Evolutionary conservation across 35 echinoderm and acorn worm genomes (phyloP), one percentile per base, ranked within the genome.

Genomic region (Amphiura filiformis): DNA sequence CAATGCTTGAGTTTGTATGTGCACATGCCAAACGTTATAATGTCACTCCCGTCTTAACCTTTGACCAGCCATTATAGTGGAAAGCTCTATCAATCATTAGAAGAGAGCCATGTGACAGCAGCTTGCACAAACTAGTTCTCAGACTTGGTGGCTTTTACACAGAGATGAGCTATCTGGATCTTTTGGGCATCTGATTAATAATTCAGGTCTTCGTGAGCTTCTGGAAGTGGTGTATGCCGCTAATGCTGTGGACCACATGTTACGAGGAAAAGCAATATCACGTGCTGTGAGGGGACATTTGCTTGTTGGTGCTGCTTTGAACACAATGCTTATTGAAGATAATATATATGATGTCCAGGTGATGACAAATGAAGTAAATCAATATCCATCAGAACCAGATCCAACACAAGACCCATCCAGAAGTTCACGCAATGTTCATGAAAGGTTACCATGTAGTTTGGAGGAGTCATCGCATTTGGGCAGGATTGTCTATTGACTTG

Each of bases 51-150:
- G 38, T 95, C 9, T 13, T 91, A 31, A 91, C 89, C 41, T 89
- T 89, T 80, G 87, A 94, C 57, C 88, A 94, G 44, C 93, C 93
- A 33, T 42, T 91, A 0, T 91, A 37, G 57, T 94, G 88, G 93
- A 91, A 94, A 79, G 84, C 93, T 31, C 5, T 85, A 42, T 40
- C 42, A 76, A 86, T 94, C 40, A 86, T 37, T 76, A 86, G 56
- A 76, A 47, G 41, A 4, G 5, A 47, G n/a, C 41, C 41, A 47
- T 9, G 41, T 47, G 41, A 47, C 41, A 47, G 41, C 17, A 17
- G 26, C 26, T 23, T 70, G 61, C 17, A 70, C 26, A 70, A 70
- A 70, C 7, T 70, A 2, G 26, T 15, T 23, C 61, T 70, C 61
- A 70, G 56, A 70, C 61, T 70, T 70, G 92, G 87, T n/a, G 92